Evolutionary conservation across 2,888 invertebrate genomes (phyloP).

Genomic region (Phalera bucephala): DNA sequence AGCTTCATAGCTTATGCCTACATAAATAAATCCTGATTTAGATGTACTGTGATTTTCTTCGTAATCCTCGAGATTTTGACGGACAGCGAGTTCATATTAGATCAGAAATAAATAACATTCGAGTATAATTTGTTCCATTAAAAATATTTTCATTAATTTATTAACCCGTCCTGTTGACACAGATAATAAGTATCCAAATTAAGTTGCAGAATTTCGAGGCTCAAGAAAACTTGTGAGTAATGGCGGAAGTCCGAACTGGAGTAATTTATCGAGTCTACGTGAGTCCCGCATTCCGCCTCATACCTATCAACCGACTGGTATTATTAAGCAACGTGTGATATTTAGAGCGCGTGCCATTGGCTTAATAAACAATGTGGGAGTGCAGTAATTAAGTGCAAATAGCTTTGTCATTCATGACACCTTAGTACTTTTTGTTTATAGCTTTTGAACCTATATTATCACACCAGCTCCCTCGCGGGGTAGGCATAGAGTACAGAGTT

Average conservation of each 20-base stretch:
- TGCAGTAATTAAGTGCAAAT: too few species aligned
- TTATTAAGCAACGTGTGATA: not conserved
- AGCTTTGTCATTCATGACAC: too few species aligned
- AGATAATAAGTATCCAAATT: not conserved
- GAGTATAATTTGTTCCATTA: not conserved
- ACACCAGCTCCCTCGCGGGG: too few species aligned
- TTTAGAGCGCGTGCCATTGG: not conserved
- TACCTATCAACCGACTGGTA: not conserved
- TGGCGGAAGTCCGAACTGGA: not conserved
- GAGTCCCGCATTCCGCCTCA: not conserved
- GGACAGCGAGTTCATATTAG: too few species aligned
- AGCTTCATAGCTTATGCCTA: too few species aligned
- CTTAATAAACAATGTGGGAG: not conserved
- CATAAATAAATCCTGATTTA: too few species aligned
- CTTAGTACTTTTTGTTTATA: too few species aligned
- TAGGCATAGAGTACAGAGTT: too few species aligned
- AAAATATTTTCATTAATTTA: not conserved
- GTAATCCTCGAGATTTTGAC: too few species aligned
- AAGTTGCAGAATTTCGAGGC: not conserved
- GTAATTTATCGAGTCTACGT: not conserved
- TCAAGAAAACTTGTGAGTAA: not conserved
- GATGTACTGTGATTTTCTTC: too few species aligned
- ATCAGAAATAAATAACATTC: too few species aligned
- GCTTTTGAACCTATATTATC: too few species aligned
- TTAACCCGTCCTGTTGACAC: not conserved